A percentile compares a stretch with the other conserved stretches of the same genome.
phyloP scores from a whole-genome alignment of 2,113 vertebrate genomes.

The Willisornis vidua region DNA sequence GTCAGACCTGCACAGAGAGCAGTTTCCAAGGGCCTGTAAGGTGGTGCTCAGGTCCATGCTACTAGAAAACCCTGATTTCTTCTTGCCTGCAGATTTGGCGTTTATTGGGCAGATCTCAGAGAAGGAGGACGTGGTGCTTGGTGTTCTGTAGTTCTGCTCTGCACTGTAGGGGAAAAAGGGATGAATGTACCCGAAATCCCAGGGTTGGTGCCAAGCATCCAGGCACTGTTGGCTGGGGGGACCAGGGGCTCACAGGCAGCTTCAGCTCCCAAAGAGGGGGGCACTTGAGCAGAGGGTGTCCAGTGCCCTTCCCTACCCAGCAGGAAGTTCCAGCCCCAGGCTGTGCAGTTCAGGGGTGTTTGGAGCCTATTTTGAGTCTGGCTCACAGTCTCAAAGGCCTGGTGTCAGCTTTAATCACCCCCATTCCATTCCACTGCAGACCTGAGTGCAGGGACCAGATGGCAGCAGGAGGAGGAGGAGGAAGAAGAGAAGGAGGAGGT shows the following conservation, averaged over 20 bases:
- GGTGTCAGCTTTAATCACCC: background rate
- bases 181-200: fast-evolving
- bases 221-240: background rate
- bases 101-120: fast-evolving
- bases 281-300: background rate
- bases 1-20: background rate
- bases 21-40: background rate
- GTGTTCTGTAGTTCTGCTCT: background rate
- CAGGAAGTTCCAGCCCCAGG: background rate
- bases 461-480: background rate
- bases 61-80: background rate
- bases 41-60: background rate
- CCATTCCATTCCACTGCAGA: background rate
- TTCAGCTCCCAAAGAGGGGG: fast-evolving
- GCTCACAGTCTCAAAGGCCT: background rate
- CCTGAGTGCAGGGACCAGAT: background rate
- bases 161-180: background rate
- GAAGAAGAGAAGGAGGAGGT: background rate
- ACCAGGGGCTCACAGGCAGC: background rate
- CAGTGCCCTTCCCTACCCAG: background rate
- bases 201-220: background rate
- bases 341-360: background rate
- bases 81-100: background rate
- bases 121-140: background rate
- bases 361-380: background rate